Conservation (phyloP, 2,113 vertebrate species). For the Kryptolebias marmoratus region DNA sequence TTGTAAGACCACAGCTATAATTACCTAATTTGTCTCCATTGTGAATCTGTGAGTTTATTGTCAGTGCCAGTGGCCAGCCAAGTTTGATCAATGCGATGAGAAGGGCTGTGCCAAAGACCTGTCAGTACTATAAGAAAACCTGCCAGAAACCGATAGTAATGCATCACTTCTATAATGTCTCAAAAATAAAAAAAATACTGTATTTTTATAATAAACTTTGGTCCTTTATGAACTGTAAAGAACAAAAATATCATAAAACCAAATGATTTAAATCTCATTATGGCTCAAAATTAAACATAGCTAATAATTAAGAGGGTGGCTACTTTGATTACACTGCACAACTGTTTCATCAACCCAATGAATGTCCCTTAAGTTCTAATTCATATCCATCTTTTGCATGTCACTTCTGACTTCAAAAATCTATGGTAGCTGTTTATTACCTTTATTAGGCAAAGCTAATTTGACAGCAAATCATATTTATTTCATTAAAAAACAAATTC, state of each 20-base stretch:
- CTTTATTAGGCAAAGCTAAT: neutral
- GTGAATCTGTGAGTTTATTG: slow-evolving; percentile 28
- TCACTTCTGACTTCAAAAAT: neutral
- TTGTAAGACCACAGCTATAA: slow-evolving; percentile 16
- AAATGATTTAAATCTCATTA: neutral
- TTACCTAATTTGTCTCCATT: slow-evolving; percentile 39
- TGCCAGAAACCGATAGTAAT: neutral
- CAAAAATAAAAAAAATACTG: neutral
- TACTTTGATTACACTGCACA: neutral
- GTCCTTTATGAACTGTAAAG: neutral
- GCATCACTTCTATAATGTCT: neutral
- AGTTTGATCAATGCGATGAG: slow-evolving; percentile 24
- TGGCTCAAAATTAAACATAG: neutral
- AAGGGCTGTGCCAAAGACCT: slow-evolving; percentile 2
- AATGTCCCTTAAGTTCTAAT: neutral
- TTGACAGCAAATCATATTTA: no score
- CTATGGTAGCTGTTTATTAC: neutral
- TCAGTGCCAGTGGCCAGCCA: slow-evolving; percentile 1
- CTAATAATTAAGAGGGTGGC: neutral
- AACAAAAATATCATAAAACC: neutral
- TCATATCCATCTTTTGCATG: no score
- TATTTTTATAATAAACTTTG: neutral
- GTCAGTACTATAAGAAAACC: neutral
- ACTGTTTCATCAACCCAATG: neutral
- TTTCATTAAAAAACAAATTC: no score